A percentile compares a stretch with the other conserved stretches of the same genome.
phyloP scores from a whole-genome alignment of 2,113 vertebrate species.

The Phylloscopus trochiloides region DNA sequence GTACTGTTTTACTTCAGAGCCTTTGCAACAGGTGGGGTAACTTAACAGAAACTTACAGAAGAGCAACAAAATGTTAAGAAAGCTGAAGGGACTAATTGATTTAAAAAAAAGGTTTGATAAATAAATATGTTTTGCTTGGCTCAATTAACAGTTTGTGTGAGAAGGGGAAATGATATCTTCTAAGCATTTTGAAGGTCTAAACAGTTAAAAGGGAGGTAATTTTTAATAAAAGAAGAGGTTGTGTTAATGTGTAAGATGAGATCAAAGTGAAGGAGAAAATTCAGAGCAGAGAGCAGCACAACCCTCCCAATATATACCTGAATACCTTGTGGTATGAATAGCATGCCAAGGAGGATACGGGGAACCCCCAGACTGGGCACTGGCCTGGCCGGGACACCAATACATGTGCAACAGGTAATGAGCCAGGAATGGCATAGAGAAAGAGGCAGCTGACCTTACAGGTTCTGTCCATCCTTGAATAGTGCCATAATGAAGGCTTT shows the following conservation, averaged over 20 bases:
- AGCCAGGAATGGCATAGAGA: neutral
- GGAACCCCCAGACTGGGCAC: neutral
- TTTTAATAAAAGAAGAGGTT: neutral
- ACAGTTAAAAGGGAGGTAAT: neutral
- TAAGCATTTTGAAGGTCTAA: neutral
- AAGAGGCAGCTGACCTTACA: neutral
- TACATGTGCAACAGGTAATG: neutral
- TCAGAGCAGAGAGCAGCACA: neutral
- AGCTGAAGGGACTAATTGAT: neutral
- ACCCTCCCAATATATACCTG: fast-evolving
- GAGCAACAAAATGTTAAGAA: neutral
- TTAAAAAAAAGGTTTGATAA: neutral
- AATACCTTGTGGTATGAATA: neutral
- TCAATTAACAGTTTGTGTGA: neutral
- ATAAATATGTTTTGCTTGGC: neutral
- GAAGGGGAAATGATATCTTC: neutral
- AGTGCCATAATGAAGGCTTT: neutral
- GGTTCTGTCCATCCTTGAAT: neutral
- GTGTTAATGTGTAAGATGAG: neutral
- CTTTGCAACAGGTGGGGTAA: slow-evolving; percentile 6
- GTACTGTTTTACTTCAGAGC: neutral
- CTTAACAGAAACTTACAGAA: neutral
- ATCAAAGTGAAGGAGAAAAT: neutral
- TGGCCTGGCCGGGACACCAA: neutral
- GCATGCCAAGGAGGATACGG: fast-evolving